Evolutionary conservation across 2,888 invertebrate genomes (phyloP).

Genomic region (Tenthredo mesomela): DNA sequence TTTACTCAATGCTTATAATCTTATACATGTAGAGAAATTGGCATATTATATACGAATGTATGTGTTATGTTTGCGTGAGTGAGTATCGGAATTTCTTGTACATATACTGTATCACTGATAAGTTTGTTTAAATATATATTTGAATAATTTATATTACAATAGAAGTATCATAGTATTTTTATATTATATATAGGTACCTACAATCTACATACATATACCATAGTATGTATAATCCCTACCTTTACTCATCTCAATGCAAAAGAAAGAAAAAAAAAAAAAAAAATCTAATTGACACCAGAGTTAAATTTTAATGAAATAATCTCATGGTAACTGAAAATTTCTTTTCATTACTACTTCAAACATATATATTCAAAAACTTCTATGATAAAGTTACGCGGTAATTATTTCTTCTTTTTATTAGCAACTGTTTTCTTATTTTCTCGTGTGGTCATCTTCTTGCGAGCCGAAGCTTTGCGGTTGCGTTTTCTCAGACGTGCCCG

Average conservation of each 20-base stretch:
- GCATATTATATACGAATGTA: constrained; percentile 56
- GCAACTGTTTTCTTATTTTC: constrained; percentile 45
- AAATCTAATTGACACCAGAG: background rate
- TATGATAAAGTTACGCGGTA: background rate
- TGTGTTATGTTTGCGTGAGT: constrained; percentile 69
- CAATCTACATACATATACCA: no score
- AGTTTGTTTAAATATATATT: constrained; percentile 76
- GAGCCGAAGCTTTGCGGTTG: constrained; percentile 54
- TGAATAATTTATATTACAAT: constrained; percentile 75
- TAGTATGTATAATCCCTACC: background rate
- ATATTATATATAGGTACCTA: background rate
- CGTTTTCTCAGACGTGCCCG: constrained; percentile 58
- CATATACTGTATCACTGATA: constrained; percentile 74
- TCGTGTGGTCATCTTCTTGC: constrained; percentile 53
- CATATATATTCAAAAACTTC: no score
- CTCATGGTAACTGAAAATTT: no score
- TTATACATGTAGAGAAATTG: constrained; percentile 38
- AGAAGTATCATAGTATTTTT: background rate
- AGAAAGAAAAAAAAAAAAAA: no score
- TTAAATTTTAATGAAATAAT: background rate
- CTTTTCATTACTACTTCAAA: no score
- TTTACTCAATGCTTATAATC: constrained; percentile 27
- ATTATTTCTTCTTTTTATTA: constrained; percentile 5
- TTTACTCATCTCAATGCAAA: background rate
- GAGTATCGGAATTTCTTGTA: constrained; percentile 72